Base-by-base conservation (phyloP, 2,113 vertebrate species). In the Holacanthus passer region DNA sequence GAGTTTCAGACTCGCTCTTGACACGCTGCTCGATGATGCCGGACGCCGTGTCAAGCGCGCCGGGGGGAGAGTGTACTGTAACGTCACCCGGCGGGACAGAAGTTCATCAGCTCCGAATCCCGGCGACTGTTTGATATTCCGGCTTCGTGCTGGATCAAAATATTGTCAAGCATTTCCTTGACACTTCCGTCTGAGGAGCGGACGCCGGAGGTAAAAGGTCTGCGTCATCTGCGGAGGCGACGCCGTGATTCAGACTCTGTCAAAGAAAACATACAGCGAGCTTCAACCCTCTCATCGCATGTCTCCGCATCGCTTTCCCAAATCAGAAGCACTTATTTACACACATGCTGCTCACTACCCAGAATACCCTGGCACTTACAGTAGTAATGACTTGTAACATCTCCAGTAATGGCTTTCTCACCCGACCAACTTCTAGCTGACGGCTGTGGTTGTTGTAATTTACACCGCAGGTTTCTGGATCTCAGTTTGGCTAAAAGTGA, bases 381-480 rank as follows among this genome's bases (percentile, higher is more conserved):
- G n/a, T n/a, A 81, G 79, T 85, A 85, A 90, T 84, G 82, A 79
- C 86, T 84, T 76, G 56, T 74, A 86, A 82, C 81, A 75, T 91
- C 65, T 82, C 68, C 9, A 86, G 76, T 79, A 82, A 93, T 79
- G 75, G 56, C 64, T 88, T 87, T 90, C 77, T 85, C 67, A 77
- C 81, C 60, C 69, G 71, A 78, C 66, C 72, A 82, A 87, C 83
- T 87, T 53, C 83, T 59, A 73, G 67, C 65, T 83, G 85, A 89
- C 59, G 87, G 82, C 73, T 83, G 71, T 74, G 85, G 77, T 86
- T 82, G 90, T 87, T 88, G 88, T 92, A 91, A 89, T 89, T 87
- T 85, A 88, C 88, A 52, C 87, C 22, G 35, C 89, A 80, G 85
- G 79, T 66, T 86, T 84, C 88, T 87, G 89, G 88, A 90, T 92